A percentile compares a stretch with the other conserved stretches of the same genome.
These are phyloP conservation scores for Hofmannophila pseudospretella DNA, from an alignment of 2,888 invertebrate species.

Conservation along the genomic window DNA sequence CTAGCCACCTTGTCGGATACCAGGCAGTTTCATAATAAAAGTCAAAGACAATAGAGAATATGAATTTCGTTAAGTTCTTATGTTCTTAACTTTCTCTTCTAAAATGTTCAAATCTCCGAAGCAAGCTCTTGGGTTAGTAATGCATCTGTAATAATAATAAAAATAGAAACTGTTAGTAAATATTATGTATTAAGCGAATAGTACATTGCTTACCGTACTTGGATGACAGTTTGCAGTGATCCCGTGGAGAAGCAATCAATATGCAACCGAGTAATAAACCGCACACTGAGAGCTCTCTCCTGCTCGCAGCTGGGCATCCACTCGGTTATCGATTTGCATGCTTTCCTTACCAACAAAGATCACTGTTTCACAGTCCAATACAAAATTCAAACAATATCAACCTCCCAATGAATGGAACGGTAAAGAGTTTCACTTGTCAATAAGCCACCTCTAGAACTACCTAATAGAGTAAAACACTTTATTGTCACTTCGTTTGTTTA, in stretches of 20 bases:
- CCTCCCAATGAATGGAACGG: constrained; percentile 51
- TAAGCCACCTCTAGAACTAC: constrained; percentile 48
- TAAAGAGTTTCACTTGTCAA: constrained; percentile 72
- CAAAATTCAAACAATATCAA: constrained; percentile 48
- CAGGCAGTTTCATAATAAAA: too few species aligned
- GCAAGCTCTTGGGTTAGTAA: neutral
- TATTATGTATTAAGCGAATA: neutral
- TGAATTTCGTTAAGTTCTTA: too few species aligned
- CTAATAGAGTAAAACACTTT: constrained; percentile 34
- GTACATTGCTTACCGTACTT: constrained; percentile 47
- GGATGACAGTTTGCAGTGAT: constrained; percentile 47
- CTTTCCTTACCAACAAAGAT: constrained; percentile 52
- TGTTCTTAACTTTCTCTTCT: neutral
- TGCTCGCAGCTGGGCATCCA: constrained; percentile 52
- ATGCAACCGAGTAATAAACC: constrained; percentile 61
- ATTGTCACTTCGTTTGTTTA: constrained; percentile 34
- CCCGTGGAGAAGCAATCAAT: constrained; percentile 62
- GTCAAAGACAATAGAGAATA: too few species aligned
- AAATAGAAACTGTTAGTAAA: neutral
- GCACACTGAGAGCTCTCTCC: constrained; percentile 51
- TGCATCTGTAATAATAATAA: constrained; percentile 3
- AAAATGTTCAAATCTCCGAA: neutral
- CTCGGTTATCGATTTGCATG: constrained; percentile 68
- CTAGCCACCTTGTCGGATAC: too few species aligned
- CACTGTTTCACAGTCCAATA: constrained; percentile 55